phyloP scores from a whole-genome alignment of 1,140 invertebrate species.

The Trachymyrmex septentrionalis region DNA sequence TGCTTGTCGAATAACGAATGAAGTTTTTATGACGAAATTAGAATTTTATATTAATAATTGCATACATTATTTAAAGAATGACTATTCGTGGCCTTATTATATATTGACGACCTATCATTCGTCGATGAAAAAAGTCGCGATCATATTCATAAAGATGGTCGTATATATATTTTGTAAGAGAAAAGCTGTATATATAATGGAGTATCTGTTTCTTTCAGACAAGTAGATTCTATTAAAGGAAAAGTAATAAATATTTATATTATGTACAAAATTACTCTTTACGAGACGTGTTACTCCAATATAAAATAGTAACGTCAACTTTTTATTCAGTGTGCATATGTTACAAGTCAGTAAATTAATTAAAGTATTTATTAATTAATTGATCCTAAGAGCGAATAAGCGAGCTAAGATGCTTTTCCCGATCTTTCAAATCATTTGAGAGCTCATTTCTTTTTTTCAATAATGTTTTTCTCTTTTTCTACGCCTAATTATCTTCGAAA shows the following conservation, averaged over 20 bases:
- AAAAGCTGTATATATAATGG: constrained; percentile 41
- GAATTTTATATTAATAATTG: constrained; percentile 8
- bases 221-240: constrained; percentile 52
- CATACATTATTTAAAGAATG: constrained; percentile 13
- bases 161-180: constrained; percentile 71
- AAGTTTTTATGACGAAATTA: constrained; percentile 10
- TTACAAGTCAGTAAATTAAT: constrained; percentile 84
- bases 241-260: constrained; percentile 54
- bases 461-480: neutral
- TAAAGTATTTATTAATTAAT: constrained; percentile 81
- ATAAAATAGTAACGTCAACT: constrained; percentile 86
- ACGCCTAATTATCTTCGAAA: neutral
- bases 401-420: constrained; percentile 74
- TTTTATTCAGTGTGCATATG: constrained; percentile 85
- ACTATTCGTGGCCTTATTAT: constrained; percentile 39
- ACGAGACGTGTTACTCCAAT: constrained; percentile 59
- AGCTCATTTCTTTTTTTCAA: constrained; percentile 15
- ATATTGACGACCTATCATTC: neutral
- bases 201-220: constrained; percentile 35
- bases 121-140: constrained; percentile 13
- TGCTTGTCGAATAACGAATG: constrained; percentile 2
- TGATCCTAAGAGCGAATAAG: constrained; percentile 79
- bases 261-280: constrained; percentile 33
- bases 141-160: constrained; percentile 37
- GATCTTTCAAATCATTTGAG: constrained; percentile 25